Evolutionary conservation across 2,888 invertebrate genomes (phyloP).

Genomic region (Podotricha telesiphe): DNA sequence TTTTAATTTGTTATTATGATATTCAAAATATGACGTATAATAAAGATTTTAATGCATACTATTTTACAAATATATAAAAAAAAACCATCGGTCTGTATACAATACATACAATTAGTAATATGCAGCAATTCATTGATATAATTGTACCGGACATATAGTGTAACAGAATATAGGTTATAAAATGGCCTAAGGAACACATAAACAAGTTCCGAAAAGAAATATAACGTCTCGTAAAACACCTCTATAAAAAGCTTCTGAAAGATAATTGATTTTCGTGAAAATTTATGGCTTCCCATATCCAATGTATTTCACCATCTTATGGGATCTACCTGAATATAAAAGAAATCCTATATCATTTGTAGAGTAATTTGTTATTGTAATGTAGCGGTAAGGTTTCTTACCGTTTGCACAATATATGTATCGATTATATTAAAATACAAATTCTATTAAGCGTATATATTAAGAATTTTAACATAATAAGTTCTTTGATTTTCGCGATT

Average conservation of each 20-base stretch:
- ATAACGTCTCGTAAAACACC: slow-evolving; percentile 36
- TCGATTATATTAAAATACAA: slow-evolving; percentile 6
- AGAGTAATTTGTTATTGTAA: slow-evolving; percentile 16
- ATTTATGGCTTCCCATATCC: slow-evolving; percentile 40
- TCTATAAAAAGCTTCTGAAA: slow-evolving; percentile 37
- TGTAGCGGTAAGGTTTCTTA: slow-evolving; percentile 3
- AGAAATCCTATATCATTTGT: slow-evolving; percentile 15
- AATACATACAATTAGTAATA: background rate
- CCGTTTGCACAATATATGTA: background rate
- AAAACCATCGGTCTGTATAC: too few relatives aligned
- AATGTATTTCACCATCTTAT: slow-evolving; percentile 30
- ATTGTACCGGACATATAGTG: slow-evolving; percentile 8
- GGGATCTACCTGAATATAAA: slow-evolving; percentile 30
- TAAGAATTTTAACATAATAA: too few relatives aligned
- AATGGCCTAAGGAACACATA: slow-evolving; percentile 22
- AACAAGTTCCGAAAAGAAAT: slow-evolving; percentile 31
- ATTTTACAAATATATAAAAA: too few relatives aligned
- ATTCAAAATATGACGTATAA: too few relatives aligned
- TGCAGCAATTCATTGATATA: background rate
- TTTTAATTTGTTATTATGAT: too few relatives aligned
- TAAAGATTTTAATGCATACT: too few relatives aligned
- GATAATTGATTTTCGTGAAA: slow-evolving; percentile 39
- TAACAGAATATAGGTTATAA: slow-evolving; percentile 26
- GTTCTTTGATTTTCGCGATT: too few relatives aligned
- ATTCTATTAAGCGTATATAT: background rate